Conservation (phyloP, 1,140 invertebrate genomes). For the Bathynomus jamesi region DNA sequence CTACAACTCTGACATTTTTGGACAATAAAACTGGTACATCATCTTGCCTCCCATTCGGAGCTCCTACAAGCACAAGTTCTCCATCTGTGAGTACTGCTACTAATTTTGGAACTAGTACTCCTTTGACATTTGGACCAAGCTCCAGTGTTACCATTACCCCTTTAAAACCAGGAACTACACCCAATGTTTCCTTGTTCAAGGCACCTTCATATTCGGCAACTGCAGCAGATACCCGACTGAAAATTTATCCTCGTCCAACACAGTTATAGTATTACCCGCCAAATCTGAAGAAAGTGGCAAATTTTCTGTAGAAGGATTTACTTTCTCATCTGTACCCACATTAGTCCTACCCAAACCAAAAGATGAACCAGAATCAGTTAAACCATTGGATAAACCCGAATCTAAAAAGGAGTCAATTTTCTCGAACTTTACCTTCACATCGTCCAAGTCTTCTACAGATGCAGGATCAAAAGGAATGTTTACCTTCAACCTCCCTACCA, state of each 20-base stretch:
- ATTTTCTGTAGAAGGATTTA: conserved; percentile 57
- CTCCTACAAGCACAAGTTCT: neutral
- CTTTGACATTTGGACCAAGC: neutral
- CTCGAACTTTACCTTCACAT: conserved; percentile 37
- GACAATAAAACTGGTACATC: neutral
- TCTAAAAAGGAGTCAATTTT: conserved; percentile 30
- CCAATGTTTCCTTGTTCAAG: neutral
- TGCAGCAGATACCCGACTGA: conserved; percentile 15
- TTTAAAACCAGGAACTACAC: neutral
- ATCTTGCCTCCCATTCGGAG: neutral
- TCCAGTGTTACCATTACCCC: conserved; percentile 5
- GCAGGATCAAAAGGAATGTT: neutral
- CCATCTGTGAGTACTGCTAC: neutral
- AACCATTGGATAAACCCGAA: conserved; percentile 38
- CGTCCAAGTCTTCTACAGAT: conserved; percentile 4
- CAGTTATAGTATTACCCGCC: neutral
- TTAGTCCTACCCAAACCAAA: conserved; percentile 45
- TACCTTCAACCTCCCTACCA: conserved; percentile 16
- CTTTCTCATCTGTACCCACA: conserved; percentile 56
- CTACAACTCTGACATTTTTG: neutral
- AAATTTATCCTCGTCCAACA: conserved; percentile 8
- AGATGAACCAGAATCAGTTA: conserved; percentile 22
- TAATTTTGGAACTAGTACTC: neutral
- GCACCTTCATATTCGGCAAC: neutral
- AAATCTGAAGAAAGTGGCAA: conserved; percentile 17